phyloP scores from a whole-genome alignment of 2,888 invertebrate genomes.

The Morpho achilles region DNA sequence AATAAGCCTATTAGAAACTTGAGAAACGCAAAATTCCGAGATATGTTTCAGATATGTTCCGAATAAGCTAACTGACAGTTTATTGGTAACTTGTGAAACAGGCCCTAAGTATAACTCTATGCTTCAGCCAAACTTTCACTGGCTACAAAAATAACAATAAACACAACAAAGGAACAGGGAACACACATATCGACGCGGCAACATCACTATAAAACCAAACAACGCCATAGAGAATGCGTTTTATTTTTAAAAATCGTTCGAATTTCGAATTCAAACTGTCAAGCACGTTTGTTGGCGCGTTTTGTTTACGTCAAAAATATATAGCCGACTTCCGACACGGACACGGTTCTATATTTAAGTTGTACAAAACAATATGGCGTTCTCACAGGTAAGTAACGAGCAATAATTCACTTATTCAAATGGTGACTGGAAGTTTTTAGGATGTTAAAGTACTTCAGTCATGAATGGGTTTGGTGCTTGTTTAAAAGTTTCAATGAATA shows the following conservation, averaged over 20 bases:
- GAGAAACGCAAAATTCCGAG: too few species aligned
- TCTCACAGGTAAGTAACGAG: conserved; percentile 16
- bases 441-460: neutral
- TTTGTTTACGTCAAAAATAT: conserved; percentile 48
- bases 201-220: conserved; percentile 20
- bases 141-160: conserved; percentile 6
- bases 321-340: conserved; percentile 49
- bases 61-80: too few species aligned
- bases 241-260: conserved; percentile 27
- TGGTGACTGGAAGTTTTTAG: neutral
- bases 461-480: conserved; percentile 4
- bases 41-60: too few species aligned
- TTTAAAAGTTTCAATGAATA: too few species aligned
- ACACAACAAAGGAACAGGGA: conserved; percentile 8
- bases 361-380: conserved; percentile 22
- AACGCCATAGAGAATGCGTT: conserved; percentile 22
- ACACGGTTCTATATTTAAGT: conserved; percentile 32
- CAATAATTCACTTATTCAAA: conserved; percentile 9
- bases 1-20: too few species aligned
- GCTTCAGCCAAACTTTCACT: too few species aligned
- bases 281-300: conserved; percentile 32
- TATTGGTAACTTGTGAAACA: too few species aligned
- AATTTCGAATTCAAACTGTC: conserved; percentile 29
- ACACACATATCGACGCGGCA: conserved; percentile 15
- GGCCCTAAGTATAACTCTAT: too few species aligned